phyloP scores from a whole-genome alignment of 2,888 invertebrate species.

The Drosophila glabriapex region DNA sequence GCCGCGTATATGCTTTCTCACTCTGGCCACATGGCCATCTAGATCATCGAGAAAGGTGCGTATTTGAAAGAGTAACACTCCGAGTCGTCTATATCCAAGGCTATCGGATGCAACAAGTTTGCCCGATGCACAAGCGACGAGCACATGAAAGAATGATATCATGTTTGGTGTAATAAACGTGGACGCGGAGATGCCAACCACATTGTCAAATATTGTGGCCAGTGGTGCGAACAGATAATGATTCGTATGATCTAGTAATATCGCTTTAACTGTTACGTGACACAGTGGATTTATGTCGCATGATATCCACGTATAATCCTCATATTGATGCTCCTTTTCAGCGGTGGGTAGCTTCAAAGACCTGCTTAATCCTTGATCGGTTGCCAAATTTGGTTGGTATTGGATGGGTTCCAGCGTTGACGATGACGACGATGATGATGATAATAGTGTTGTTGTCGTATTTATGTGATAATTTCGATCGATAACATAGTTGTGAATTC shows the following conservation, averaged over 20 bases:
- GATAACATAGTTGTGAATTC: conserved; percentile 90
- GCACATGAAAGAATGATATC: conserved; percentile 92
- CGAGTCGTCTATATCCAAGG: conserved; percentile 90
- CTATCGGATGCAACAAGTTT: conserved; percentile 91
- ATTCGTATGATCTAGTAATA: conserved; percentile 93
- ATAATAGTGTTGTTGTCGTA: conserved; percentile 46
- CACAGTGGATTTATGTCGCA: conserved; percentile 91
- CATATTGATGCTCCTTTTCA: conserved; percentile 69
- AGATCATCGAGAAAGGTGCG: conserved; percentile 94
- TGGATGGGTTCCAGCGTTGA: conserved; percentile 42
- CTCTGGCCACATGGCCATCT: conserved; percentile 94
- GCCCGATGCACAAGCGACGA: conserved; percentile 91
- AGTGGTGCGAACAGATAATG: conserved; percentile 93
- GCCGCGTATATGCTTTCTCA: conserved; percentile 90
- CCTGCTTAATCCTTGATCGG: conserved; percentile 36
- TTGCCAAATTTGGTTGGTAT: conserved; percentile 20
- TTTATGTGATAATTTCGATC: conserved; percentile 86
- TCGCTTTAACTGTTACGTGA: conserved; percentile 92
- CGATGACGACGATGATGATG: neutral
- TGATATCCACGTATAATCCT: conserved; percentile 86
- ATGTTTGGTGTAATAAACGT: conserved; percentile 92
- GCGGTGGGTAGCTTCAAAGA: conserved; percentile 54
- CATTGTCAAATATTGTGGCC: conserved; percentile 90
- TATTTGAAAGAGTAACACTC: conserved; percentile 91
- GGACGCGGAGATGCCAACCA: conserved; percentile 88